These are phyloP conservation scores for Cephalopholis sonnerati DNA, from an alignment of 2,113 vertebrate genomes.

Conservation along the genomic window DNA sequence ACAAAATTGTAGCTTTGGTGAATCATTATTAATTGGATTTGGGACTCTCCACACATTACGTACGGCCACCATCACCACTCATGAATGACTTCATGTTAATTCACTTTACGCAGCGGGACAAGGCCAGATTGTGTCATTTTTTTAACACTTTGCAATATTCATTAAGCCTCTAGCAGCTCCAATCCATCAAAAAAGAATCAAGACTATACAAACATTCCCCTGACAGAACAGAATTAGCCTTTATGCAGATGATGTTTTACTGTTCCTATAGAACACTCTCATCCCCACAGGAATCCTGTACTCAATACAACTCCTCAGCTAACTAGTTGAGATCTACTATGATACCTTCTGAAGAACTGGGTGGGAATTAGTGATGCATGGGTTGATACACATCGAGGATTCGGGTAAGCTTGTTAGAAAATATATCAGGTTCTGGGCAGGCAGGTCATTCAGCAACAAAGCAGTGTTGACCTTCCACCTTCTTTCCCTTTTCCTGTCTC, in stretches of 20 bases:
- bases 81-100: neutral
- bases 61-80: neutral
- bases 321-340: neutral
- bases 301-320: neutral
- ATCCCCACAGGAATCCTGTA: neutral
- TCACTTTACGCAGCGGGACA: neutral
- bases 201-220: neutral
- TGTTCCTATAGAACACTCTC: neutral
- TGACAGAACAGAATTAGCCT: neutral
- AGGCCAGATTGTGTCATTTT: neutral
- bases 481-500: too few species aligned
- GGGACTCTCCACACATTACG: neutral
- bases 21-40: neutral
- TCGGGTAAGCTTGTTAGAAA: too few species aligned
- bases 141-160: neutral
- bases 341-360: neutral
- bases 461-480: too few species aligned
- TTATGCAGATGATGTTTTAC: slow-evolving; percentile 5
- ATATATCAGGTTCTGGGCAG: too few species aligned
- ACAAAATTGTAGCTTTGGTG: neutral
- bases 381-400: too few species aligned
- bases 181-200: neutral
- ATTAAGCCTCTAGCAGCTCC: neutral
- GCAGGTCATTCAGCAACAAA: too few species aligned
- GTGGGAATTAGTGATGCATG: neutral